Percentiles rank a stretch among this genome's conserved stretches.
Conservation (phyloP, 2,888 invertebrate species). For the Crossocerus cetratus region DNA sequence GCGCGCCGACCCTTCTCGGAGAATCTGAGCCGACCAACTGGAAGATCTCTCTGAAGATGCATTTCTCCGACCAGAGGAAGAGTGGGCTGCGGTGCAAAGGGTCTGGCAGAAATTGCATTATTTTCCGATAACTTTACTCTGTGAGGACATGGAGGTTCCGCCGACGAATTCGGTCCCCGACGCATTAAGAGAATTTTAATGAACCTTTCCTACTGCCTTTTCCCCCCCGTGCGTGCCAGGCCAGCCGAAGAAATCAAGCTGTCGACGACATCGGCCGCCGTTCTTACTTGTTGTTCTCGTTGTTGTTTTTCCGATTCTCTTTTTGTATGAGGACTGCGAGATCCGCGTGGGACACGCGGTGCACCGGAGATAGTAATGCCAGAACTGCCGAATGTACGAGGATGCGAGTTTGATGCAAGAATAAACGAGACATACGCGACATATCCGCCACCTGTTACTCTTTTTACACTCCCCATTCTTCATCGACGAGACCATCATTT, state of each 20-base stretch:
- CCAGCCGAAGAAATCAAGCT: too few species aligned
- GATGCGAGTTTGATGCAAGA: conserved; percentile 67
- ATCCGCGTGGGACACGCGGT: conserved; percentile 50
- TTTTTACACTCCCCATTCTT: neutral
- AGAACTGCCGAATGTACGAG: conserved; percentile 66
- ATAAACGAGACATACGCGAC: conserved; percentile 70
- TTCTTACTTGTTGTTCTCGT: conserved; percentile 33
- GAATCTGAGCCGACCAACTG: too few species aligned
- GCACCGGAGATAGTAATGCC: conserved; percentile 45
- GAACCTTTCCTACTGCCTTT: neutral
- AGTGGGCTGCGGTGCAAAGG: neutral
- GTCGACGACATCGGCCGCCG: conserved; percentile 2
- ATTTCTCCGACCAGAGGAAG: too few species aligned
- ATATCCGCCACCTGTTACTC: conserved; percentile 9
- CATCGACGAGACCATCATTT: neutral
- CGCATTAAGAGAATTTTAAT: neutral
- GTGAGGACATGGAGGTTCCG: neutral
- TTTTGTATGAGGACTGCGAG: conserved; percentile 46
- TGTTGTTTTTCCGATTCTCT: conserved; percentile 43
- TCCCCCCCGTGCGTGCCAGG: neutral
- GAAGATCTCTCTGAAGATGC: too few species aligned
- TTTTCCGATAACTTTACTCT: conserved; percentile 2
- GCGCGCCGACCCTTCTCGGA: too few species aligned
- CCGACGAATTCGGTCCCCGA: neutral
- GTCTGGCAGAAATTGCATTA: neutral